phyloP scores from a whole-genome alignment of 2,888 invertebrate species.

The Iselma pallidipennis region DNA sequence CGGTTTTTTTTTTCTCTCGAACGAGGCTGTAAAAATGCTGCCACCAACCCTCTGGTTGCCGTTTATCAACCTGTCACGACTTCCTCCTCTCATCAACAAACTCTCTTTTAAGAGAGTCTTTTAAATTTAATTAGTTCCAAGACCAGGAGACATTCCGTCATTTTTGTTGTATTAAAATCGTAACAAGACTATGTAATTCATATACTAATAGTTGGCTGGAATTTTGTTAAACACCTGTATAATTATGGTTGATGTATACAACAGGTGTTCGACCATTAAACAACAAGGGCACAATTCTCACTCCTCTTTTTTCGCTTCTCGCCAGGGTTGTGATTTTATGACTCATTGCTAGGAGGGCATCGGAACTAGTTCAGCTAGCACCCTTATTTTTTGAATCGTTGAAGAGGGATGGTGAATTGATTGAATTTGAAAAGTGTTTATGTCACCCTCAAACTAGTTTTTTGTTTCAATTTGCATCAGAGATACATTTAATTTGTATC shows the following conservation, averaged over 20 bases:
- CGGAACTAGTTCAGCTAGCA: background rate
- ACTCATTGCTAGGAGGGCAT: background rate
- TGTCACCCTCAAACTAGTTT: background rate
- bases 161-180: background rate
- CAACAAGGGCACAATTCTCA: background rate
- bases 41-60: background rate
- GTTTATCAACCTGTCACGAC: conserved; percentile 3
- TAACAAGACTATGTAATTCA: background rate
- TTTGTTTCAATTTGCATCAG: too few relatives aligned
- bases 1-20: too few relatives aligned
- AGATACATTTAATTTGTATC: too few relatives aligned
- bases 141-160: background rate
- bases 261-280: background rate
- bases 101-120: background rate
- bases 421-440: background rate
- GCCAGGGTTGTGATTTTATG: background rate
- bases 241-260: background rate
- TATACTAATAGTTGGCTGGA: background rate
- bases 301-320: background rate
- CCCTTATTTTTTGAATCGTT: background rate
- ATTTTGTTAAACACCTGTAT: background rate
- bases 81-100: background rate
- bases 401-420: background rate
- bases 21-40: background rate
- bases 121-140: background rate